Percentiles rank a stretch among this genome's conserved stretches.
These are phyloP conservation scores for Dynastes maya DNA, from an alignment of 2,888 invertebrate genomes.

Conservation along the genomic window DNA sequence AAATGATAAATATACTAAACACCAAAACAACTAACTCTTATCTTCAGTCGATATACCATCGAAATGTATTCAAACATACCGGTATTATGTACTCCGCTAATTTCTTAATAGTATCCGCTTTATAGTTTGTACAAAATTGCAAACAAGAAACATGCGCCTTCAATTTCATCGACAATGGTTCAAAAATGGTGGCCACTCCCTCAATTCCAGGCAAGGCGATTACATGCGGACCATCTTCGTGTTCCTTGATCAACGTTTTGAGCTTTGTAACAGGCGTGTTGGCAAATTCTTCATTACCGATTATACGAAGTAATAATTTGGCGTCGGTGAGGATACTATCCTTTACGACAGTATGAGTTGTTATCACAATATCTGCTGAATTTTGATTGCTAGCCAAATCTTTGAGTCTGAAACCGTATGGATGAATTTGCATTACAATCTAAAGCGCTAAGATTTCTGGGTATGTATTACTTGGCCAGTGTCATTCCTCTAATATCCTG, in stretches of 20 bases:
- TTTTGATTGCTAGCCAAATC: conserved; percentile 70
- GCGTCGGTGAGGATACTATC: conserved; percentile 69
- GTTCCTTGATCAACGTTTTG: background rate
- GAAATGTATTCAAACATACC: conserved; percentile 65
- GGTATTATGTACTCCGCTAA: conserved; percentile 73
- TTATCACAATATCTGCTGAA: background rate
- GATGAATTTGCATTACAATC: background rate
- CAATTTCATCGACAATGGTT: conserved; percentile 72
- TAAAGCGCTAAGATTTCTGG: background rate
- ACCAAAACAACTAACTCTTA: no score
- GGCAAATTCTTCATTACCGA: conserved; percentile 75
- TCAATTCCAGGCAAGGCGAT: conserved; percentile 81
- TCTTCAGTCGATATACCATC: no score
- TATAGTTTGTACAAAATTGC: conserved; percentile 72
- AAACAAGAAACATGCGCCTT: conserved; percentile 73
- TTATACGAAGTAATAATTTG: conserved; percentile 74
- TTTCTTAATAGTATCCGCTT: conserved; percentile 69
- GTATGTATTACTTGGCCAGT: conserved; percentile 74
- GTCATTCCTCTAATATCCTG: conserved; percentile 89
- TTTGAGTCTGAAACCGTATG: conserved; percentile 67
- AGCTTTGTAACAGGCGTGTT: conserved; percentile 31
- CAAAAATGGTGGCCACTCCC: conserved; percentile 74
- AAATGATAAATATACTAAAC: no score
- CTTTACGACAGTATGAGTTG: background rate
- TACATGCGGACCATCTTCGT: conserved; percentile 66